These are phyloP conservation scores for Musca vetustissima DNA, from an alignment of 1,140 invertebrate species.

Conservation along the genomic window DNA sequence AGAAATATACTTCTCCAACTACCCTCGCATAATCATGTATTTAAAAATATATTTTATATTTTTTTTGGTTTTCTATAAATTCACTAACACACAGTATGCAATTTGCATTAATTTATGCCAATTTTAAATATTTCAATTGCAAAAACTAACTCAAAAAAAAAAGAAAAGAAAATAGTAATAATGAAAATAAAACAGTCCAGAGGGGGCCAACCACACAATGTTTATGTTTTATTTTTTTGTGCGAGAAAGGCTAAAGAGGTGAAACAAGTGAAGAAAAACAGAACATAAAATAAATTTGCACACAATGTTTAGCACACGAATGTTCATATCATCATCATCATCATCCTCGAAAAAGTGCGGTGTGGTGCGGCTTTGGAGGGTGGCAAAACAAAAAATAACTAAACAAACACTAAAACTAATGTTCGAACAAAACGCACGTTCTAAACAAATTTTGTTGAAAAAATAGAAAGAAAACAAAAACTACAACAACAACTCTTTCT, in stretches of 20 bases:
- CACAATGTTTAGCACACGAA: no score
- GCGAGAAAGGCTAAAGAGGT: no score
- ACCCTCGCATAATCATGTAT: no score
- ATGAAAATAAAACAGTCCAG: no score
- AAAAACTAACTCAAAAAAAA: neutral
- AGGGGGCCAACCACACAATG: neutral
- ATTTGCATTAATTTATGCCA: conserved; percentile 18
- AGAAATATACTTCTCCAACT: no score
- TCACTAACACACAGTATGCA: neutral
- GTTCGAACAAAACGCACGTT: conserved; percentile 3
- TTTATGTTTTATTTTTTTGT: neutral
- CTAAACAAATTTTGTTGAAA: conserved; percentile 3
- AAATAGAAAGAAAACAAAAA: neutral
- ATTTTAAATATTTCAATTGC: conserved; percentile 15
- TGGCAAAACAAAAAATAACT: conserved; percentile 1
- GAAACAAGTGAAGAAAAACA: no score
- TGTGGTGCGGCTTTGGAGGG: no score
- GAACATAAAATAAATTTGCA: no score
- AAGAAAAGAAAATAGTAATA: neutral
- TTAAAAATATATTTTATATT: neutral
- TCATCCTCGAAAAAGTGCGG: no score
- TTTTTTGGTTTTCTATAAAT: neutral
- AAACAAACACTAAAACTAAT: neutral
- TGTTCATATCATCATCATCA: no score
- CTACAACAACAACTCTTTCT: neutral